Conservation (phyloP, 1,140 invertebrate genomes). For the Heliothis subflexa region DNA sequence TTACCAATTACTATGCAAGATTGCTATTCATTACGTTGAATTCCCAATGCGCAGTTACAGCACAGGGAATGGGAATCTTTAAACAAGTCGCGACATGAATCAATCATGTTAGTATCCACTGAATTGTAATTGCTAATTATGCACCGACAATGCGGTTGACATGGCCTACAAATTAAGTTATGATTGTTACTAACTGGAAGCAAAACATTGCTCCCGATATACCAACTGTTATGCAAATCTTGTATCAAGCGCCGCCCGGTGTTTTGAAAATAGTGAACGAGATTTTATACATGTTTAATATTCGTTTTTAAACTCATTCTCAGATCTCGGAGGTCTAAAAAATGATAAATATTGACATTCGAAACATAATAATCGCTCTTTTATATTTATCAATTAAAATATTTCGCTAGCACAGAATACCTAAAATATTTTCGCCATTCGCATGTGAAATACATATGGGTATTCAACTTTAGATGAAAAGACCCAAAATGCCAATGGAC, state of each 20-base stretch:
- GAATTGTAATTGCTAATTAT: constrained; percentile 44
- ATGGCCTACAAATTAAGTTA: constrained; percentile 44
- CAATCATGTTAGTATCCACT: constrained; percentile 42
- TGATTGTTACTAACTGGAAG: constrained; percentile 45
- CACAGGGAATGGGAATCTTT: constrained; percentile 41
- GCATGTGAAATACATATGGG: too few relatives aligned
- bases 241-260: constrained; percentile 6
- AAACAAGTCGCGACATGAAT: constrained; percentile 46
- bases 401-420: too few relatives aligned
- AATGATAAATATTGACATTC: too few relatives aligned
- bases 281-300: neutral
- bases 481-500: constrained; percentile 1
- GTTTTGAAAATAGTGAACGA: constrained; percentile 14
- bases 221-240: constrained; percentile 16
- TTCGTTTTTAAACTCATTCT: too few relatives aligned
- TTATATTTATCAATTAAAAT: too few relatives aligned
- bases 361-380: too few relatives aligned
- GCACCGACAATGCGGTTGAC: constrained; percentile 23
- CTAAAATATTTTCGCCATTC: too few relatives aligned
- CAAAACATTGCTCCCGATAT: constrained; percentile 6
- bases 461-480: neutral
- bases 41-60: constrained; percentile 28
- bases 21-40: constrained; percentile 7
- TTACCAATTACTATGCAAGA: neutral
- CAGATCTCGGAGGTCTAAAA: too few relatives aligned